Conservation (phyloP, 2,888 invertebrate genomes). For the Nomada lathburiana region DNA sequence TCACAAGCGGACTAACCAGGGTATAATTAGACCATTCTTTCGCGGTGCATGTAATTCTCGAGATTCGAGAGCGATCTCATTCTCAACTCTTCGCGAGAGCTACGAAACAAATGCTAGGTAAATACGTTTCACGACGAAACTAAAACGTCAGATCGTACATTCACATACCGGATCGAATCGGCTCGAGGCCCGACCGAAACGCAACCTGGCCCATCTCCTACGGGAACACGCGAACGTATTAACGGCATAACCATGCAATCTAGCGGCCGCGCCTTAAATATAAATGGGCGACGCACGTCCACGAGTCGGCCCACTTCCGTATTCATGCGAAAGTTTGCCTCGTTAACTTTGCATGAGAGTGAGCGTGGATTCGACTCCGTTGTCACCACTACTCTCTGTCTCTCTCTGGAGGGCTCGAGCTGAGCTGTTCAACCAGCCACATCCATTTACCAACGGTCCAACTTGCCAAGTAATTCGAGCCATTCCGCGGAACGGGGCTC, state of each 20-base stretch:
- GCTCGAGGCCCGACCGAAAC: background rate
- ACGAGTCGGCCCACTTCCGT: slow-evolving; percentile 79
- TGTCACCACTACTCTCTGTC: slow-evolving; percentile 23
- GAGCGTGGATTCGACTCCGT: slow-evolving; percentile 68
- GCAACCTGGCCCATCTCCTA: background rate
- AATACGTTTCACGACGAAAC: no score
- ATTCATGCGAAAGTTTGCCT: slow-evolving; percentile 83
- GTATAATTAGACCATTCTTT: no score
- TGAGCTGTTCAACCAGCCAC: slow-evolving; percentile 28
- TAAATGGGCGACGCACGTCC: slow-evolving; percentile 78
- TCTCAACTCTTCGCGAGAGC: no score
- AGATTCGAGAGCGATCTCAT: no score
- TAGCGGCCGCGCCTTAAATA: slow-evolving; percentile 80
- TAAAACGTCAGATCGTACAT: no score
- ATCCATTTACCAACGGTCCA: slow-evolving; percentile 47
- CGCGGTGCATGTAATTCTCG: no score
- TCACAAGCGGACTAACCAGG: no score
- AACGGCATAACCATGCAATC: slow-evolving; percentile 81
- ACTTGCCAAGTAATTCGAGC: slow-evolving; percentile 65
- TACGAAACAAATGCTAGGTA: no score
- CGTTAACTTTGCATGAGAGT: slow-evolving; percentile 81
- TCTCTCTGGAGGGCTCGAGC: slow-evolving; percentile 6
- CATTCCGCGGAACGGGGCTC: slow-evolving; percentile 60
- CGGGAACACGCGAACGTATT: slow-evolving; percentile 73
- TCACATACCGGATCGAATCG: no score